These are phyloP conservation scores for Ctenomys sociabilis DNA, from an alignment of 2,113 vertebrate species.

Conservation along the genomic window DNA sequence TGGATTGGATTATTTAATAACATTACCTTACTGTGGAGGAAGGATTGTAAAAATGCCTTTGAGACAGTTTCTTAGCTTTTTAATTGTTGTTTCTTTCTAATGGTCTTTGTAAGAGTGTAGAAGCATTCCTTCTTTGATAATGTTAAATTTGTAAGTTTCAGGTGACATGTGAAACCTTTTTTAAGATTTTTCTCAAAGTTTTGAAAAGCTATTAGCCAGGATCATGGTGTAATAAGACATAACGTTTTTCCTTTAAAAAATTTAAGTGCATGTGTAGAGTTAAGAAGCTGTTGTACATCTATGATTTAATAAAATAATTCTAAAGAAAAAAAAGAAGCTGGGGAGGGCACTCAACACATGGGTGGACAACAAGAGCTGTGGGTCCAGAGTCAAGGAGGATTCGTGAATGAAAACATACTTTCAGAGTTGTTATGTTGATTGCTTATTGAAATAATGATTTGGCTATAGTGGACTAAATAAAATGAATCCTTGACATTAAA, in stretches of 20 bases:
- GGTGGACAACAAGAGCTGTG: background rate
- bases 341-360: background rate
- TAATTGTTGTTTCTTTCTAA: constrained; percentile 94
- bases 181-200: constrained; percentile 93
- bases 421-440: background rate
- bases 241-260: constrained; percentile 92
- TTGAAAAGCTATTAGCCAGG: constrained; percentile 93
- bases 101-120: constrained; percentile 93
- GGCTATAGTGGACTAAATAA: background rate
- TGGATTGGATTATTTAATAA: constrained; percentile 94
- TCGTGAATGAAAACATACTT: background rate
- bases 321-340: constrained; percentile 83
- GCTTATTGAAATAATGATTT: background rate
- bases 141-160: constrained; percentile 89
- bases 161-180: constrained; percentile 82
- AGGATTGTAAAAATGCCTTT: constrained; percentile 93
- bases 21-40: constrained; percentile 93
- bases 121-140: constrained; percentile 93
- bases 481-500: background rate
- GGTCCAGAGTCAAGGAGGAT: constrained; percentile 15
- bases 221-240: constrained; percentile 94
- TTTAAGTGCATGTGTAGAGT: constrained; percentile 94
- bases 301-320: constrained; percentile 95
- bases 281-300: constrained; percentile 95
- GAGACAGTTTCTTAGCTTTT: constrained; percentile 94